Conservation (phyloP, 2,797 vertebrate genomes). For the Cephalopachus bancanus region DNA sequence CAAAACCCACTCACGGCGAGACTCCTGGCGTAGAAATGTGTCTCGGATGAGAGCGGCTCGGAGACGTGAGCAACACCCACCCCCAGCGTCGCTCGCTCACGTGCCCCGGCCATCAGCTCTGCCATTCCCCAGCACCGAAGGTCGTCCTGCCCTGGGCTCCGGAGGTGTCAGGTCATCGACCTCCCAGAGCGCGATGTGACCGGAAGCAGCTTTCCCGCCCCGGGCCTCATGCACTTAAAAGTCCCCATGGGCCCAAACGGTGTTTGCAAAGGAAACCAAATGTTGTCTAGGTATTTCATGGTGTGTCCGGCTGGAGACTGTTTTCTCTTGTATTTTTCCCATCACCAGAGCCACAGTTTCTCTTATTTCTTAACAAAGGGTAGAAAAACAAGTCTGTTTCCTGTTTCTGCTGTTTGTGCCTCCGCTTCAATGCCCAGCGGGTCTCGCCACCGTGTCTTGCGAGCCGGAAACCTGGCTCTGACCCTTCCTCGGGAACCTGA, state of each 20-base stretch:
- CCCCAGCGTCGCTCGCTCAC: background rate
- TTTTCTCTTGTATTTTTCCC: slow-evolving; percentile 44
- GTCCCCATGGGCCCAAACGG: background rate
- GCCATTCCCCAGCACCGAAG: background rate
- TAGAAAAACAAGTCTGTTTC: background rate
- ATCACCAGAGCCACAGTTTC: background rate
- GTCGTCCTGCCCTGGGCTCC: background rate
- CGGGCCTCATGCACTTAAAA: background rate
- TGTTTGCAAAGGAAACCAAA: background rate
- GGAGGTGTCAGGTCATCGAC: too few relatives aligned
- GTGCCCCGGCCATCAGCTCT: slow-evolving; percentile 6
- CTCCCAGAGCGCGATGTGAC: too few relatives aligned
- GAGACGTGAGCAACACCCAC: slow-evolving; percentile 41
- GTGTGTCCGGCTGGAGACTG: background rate
- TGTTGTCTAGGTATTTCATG: background rate
- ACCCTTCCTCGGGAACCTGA: background rate
- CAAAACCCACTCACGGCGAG: slow-evolving; percentile 40
- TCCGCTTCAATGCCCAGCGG: background rate
- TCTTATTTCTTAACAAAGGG: background rate
- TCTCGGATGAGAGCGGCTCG: slow-evolving; percentile 33
- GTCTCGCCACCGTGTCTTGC: background rate
- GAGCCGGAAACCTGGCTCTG: background rate
- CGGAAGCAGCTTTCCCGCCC: background rate
- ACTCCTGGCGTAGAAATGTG: slow-evolving; percentile 17
- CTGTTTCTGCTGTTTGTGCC: background rate